Evolutionary conservation across 2,888 invertebrate species (phyloP).

Genomic region (Uropetala carovei): DNA sequence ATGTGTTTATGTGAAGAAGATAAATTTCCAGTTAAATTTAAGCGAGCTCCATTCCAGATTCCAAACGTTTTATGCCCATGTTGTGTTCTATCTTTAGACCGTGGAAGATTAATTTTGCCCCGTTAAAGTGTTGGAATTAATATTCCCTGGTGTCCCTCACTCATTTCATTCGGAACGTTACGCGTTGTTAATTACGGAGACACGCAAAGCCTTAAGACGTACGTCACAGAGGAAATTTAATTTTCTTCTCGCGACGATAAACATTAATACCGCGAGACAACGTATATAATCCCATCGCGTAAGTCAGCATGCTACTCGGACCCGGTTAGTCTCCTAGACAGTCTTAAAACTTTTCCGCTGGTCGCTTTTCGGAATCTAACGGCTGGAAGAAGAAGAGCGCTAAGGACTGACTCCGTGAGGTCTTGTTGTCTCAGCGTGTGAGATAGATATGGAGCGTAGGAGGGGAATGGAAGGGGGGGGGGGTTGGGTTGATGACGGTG

Average conservation of each 20-base stretch:
- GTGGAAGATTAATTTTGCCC: not conserved
- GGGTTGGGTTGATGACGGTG: not conserved
- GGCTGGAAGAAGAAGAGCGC: not conserved
- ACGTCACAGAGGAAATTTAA: slow-evolving; percentile 9
- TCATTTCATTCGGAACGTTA: not conserved
- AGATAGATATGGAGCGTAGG: not conserved
- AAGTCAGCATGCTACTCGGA: not conserved
- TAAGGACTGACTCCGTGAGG: not conserved
- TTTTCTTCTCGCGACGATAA: not conserved
- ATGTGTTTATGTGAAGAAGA: not conserved
- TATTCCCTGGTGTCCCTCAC: not conserved
- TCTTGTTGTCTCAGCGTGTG: slow-evolving; percentile 27
- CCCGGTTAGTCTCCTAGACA: not conserved
- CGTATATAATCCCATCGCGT: not conserved
- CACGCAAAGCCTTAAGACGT: not conserved
- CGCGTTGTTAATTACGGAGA: slow-evolving; percentile 5
- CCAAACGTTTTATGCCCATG: not conserved
- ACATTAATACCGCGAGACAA: slow-evolving; percentile 29
- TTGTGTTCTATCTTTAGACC: not conserved
- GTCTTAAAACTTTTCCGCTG: not conserved
- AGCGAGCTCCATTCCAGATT: not conserved
- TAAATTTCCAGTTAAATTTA: not conserved
- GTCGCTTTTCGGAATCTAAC: not conserved
- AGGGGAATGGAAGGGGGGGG: not conserved
- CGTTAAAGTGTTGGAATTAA: not conserved